Conservation (phyloP, 2,113 vertebrate genomes). For the Sinosuthora webbiana region DNA sequence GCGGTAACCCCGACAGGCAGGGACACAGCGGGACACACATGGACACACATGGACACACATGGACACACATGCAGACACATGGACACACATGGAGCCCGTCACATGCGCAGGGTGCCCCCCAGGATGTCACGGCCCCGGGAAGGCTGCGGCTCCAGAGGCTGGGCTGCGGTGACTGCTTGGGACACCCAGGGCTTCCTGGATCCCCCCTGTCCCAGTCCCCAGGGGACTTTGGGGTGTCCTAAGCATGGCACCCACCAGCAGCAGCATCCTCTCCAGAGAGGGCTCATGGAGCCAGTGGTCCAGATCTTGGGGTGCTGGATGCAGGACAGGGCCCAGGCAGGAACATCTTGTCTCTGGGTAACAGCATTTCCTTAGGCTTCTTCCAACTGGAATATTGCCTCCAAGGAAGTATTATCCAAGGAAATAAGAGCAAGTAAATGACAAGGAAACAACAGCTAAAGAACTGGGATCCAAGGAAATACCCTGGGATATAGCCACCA, state of each 20-base stretch:
- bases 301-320: neutral
- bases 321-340: neutral
- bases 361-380: neutral
- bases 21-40: neutral
- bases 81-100: too few relatives aligned
- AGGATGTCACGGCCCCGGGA: too few relatives aligned
- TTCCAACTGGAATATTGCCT: neutral
- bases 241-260: neutral
- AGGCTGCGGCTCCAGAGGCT: neutral
- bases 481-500: neutral
- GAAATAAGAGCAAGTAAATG: neutral
- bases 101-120: too few relatives aligned
- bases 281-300: neutral
- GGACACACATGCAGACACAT: neutral
- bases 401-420: neutral
- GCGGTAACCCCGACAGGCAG: fast-evolving
- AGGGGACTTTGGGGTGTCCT: neutral
- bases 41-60: neutral
- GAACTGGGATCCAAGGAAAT: neutral
- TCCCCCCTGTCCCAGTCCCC: neutral
- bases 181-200: neutral
- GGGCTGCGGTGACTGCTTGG: neutral
- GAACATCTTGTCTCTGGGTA: neutral
- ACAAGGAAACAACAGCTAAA: neutral
- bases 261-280: neutral